Percentiles rank a stretch among this genome's conserved stretches.
phyloP scores from a whole-genome alignment of 2,113 vertebrate species.

The Megaleporinus macrocephalus region DNA sequence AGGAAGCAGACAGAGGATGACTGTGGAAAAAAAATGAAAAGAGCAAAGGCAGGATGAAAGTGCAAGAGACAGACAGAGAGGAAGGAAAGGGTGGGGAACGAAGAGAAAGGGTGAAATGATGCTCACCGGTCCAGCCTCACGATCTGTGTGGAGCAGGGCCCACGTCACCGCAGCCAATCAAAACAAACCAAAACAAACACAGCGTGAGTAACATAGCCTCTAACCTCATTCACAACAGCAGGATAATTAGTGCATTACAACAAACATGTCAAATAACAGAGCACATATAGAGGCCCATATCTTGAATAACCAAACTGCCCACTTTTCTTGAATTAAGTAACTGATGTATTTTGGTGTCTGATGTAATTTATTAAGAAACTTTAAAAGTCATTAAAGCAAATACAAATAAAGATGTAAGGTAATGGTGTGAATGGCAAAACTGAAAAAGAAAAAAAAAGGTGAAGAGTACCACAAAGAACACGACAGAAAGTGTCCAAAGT shows the following conservation, averaged over 20 bases:
- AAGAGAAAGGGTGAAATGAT: slow-evolving; percentile 21
- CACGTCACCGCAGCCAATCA: slow-evolving; percentile 60
- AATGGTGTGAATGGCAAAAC: too few species aligned
- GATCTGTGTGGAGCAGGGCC: slow-evolving; percentile 67
- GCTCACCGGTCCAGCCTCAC: slow-evolving; percentile 82
- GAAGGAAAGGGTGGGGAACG: slow-evolving; percentile 40
- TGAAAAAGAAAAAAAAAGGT: too few species aligned
- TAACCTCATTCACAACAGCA: slow-evolving; percentile 32
- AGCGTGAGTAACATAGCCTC: slow-evolving; percentile 20
- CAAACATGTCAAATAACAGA: not conserved
- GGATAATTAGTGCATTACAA: slow-evolving; percentile 36
- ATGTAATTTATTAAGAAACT: too few species aligned
- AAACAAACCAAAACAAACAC: slow-evolving; percentile 59
- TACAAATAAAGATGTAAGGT: too few species aligned
- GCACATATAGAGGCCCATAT: not conserved
- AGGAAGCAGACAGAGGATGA: slow-evolving; percentile 30
- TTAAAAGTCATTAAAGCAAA: too few species aligned
- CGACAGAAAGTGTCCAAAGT: too few species aligned
- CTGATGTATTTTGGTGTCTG: too few species aligned
- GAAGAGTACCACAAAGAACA: too few species aligned
- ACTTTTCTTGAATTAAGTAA: too few species aligned
- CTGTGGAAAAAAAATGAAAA: not conserved
- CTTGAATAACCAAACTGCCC: not conserved
- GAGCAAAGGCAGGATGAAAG: slow-evolving; percentile 38
- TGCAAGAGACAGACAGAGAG: slow-evolving; percentile 44